Evolutionary conservation across 2,113 vertebrate genomes (phyloP).

Genomic region (Myiozetetes cayanensis): DNA sequence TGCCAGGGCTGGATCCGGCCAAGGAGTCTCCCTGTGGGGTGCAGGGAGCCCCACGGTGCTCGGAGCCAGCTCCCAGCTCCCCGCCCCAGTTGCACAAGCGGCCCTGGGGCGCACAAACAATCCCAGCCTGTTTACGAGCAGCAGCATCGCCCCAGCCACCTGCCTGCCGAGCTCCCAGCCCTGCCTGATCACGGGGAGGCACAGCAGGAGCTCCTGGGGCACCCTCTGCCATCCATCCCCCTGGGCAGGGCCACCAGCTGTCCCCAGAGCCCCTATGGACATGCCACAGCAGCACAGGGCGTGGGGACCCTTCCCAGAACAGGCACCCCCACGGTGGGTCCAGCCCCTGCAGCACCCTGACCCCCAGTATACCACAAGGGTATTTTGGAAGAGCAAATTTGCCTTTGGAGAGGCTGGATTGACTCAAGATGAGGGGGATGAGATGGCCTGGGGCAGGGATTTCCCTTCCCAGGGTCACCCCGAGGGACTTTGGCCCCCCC

Average conservation of each 20-base stretch:
- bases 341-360: rapidly evolving
- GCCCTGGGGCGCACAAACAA: neutral
- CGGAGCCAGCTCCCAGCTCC: conserved; percentile 24
- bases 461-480: neutral
- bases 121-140: neutral
- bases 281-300: rapidly evolving
- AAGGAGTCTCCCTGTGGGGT: neutral
- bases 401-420: neutral
- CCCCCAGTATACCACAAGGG: neutral
- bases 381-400: neutral
- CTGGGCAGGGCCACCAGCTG: neutral
- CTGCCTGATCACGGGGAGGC: rapidly evolving
- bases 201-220: neutral
- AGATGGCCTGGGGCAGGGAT: rapidly evolving
- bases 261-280: neutral
- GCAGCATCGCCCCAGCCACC: neutral
- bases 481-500: neutral
- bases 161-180: neutral
- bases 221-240: neutral
- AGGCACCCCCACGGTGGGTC: rapidly evolving
- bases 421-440: rapidly evolving
- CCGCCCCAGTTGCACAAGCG: conserved; percentile 36
- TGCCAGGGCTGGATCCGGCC: neutral
- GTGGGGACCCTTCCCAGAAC: rapidly evolving
- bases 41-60: neutral